These are phyloP conservation scores for Ylistrum balloti DNA, from an alignment of 1,140 invertebrate species.

Conservation along the genomic window DNA sequence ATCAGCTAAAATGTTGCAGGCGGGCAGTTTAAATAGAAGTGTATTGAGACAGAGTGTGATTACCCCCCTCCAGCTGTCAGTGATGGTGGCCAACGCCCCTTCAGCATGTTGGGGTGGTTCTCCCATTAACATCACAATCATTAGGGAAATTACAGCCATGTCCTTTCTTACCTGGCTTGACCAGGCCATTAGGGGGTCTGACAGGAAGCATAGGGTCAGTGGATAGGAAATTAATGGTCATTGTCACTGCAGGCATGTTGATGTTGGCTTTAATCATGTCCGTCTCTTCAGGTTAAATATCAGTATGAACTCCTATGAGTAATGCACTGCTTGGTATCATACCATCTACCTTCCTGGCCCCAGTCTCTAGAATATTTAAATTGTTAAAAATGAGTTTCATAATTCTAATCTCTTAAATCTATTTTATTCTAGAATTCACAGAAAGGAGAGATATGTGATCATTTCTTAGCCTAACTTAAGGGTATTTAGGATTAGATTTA, in stretches of 20 bases:
- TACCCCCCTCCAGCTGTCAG: constrained; percentile 29
- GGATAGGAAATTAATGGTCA: constrained; percentile 23
- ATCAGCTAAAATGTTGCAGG: neutral
- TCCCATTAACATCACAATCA: neutral
- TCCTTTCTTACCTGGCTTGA: neutral
- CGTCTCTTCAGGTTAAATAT: no score
- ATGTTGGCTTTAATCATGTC: neutral
- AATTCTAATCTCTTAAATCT: no score
- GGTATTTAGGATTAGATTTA: no score
- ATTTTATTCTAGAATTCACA: no score
- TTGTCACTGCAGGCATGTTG: constrained; percentile 22
- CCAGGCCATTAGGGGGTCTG: neutral
- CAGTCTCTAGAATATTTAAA: no score
- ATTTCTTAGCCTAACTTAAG: no score
- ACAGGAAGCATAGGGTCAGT: neutral
- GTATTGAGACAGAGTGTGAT: neutral
- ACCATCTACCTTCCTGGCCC: neutral
- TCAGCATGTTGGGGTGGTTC: neutral
- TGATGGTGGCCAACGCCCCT: constrained; percentile 1
- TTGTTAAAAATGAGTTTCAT: no score
- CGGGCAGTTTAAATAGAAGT: constrained; percentile 26
- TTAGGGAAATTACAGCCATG: neutral
- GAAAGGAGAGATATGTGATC: no score
- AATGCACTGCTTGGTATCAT: neutral
- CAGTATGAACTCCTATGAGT: neutral